Base-by-base conservation (phyloP, 92 coral and sea anemone species). In the Siderastrea siderea region DNA sequence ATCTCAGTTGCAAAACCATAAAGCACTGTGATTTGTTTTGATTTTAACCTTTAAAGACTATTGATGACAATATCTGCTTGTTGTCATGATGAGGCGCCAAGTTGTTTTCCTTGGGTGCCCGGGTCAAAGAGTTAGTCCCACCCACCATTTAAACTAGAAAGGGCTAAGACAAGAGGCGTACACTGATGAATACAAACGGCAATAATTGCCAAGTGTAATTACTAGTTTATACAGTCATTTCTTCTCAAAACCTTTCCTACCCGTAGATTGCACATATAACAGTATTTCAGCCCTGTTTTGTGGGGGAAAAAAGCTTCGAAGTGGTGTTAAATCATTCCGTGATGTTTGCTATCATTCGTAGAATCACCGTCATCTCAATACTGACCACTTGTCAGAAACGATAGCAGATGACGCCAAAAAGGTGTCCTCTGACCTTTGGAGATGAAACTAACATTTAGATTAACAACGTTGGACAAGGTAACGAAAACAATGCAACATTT, bases 321-420 rank as follows among this genome's bases (percentile, higher is more conserved):
- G 51, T 44, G 52, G 52, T 13, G 71, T 7, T 26, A 71, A 73
- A 73, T 48, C 80, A 50, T 84, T 84, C 80, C 87, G 87, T 84
- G 87, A 84, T 84, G 64, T 84, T 84, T 14, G 73, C 58, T 70
- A 84, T 84, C 87, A 64, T 14, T 61, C 73, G 73, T 43, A 74
- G 48, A 60, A 84, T 84, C 87, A 74, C 57, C 50, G 87, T 53
- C 87, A 84, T 84, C 72, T 62, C 80, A 74, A 84, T 84, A 48
- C 70, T 63, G 73, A 74, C 87, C 87, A 84, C 87, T 84, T 84
- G 87, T 84, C 87, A 84, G 73, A 84, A 60, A 74, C 46, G 87
- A 84, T 84, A 84, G 87, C 62, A 84, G 55, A 84, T 74, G 87
- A 84, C 87, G 89, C 89, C 89, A 85, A 76, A 85, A 78, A 68